A percentile compares a stretch with the other conserved stretches of the same genome.
Evolutionary conservation across 2,797 vertebrate species (phyloP).

Genomic region (Peromyscus attwateri): DNA sequence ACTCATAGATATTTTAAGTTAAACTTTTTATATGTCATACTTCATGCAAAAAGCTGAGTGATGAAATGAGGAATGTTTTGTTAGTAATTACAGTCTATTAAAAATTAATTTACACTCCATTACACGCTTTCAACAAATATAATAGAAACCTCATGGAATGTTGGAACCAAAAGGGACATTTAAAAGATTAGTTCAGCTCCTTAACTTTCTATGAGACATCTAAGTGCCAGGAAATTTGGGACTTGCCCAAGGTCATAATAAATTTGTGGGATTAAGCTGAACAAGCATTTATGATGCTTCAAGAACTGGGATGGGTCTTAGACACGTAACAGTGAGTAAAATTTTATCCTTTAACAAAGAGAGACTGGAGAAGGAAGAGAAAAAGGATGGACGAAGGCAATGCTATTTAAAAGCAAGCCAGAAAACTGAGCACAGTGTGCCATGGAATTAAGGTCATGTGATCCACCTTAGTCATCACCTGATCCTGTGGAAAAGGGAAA

Average conservation of each 20-base stretch:
- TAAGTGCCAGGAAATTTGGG: conserved; percentile 54
- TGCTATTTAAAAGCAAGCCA: neutral
- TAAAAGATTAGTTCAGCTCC: conserved; percentile 81
- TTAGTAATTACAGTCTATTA: conserved; percentile 74
- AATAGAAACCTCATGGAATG: conserved; percentile 78
- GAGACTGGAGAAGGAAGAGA: neutral
- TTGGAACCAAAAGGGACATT: conserved; percentile 78
- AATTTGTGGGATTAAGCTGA: conserved; percentile 57
- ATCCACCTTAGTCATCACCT: neutral
- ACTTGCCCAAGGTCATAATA: conserved; percentile 73
- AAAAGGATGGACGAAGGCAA: neutral
- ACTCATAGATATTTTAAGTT: conserved; percentile 69
- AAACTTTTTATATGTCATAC: conserved; percentile 61
- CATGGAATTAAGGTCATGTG: neutral
- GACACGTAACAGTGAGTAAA: conserved; percentile 12
- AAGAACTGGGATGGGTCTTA: neutral
- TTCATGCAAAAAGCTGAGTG: conserved; percentile 64
- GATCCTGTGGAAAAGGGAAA: neutral
- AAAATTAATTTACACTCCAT: conserved; percentile 80
- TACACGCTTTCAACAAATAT: conserved; percentile 79
- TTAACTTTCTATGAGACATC: conserved; percentile 76
- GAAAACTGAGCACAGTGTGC: too few relatives aligned
- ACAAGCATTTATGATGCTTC: conserved; percentile 46
- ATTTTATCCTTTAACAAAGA: conserved; percentile 15
- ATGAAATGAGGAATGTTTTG: conserved; percentile 69